phyloP scores from a whole-genome alignment of 2,113 vertebrate species.

The Myiopsitta monachus region DNA sequence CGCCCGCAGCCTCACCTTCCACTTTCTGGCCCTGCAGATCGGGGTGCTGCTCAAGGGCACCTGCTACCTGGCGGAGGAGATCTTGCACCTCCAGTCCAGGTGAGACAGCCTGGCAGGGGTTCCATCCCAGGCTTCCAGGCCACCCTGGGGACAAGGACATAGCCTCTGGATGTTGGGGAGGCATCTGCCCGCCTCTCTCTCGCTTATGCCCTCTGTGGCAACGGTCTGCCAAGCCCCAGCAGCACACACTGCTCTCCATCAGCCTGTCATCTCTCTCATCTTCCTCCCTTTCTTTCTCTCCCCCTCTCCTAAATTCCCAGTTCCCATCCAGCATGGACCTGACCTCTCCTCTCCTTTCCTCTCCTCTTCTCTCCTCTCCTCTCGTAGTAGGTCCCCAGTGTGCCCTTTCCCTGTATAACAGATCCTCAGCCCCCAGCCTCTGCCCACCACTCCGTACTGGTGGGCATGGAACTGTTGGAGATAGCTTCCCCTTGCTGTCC shows the following conservation, averaged over 20 bases:
- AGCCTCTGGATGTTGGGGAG: accelerated
- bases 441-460: not conserved
- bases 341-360: not conserved
- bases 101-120: not conserved
- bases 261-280: not conserved
- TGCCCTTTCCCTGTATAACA: not conserved
- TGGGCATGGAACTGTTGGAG: not conserved
- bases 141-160: not conserved
- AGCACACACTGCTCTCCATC: not conserved
- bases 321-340: accelerated
- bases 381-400: not conserved
- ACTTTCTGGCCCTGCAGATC: constrained; percentile 39
- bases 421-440: not conserved
- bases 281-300: not conserved
- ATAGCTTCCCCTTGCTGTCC: not conserved
- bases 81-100: constrained; percentile 66
- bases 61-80: constrained; percentile 64
- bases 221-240: not conserved
- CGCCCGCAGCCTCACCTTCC: not conserved
- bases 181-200: not conserved
- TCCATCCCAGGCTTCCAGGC: not conserved
- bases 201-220: accelerated
- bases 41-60: constrained; percentile 34
- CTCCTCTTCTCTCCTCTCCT: not conserved
- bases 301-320: not conserved